phyloP scores from a whole-genome alignment of 2,888 invertebrate species.

The Polyploca ridens region DNA sequence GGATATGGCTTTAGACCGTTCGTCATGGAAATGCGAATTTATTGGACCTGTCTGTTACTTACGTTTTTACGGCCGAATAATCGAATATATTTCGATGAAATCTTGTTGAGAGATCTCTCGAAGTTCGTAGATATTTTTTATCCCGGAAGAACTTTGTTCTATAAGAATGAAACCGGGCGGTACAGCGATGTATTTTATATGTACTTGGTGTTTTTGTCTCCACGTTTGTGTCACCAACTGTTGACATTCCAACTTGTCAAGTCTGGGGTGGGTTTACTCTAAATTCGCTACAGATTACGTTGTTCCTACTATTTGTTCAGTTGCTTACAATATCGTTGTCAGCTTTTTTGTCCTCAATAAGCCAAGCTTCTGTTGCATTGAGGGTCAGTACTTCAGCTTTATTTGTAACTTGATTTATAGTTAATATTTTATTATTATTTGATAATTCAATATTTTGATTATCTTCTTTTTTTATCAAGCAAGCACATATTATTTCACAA shows the following conservation, averaged over 20 bases:
- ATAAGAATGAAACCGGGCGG: neutral
- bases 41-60: too few relatives aligned
- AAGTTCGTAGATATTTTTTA: too few relatives aligned
- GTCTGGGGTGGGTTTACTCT: slow-evolving; percentile 31
- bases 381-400: neutral
- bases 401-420: neutral
- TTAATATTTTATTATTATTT: too few relatives aligned
- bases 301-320: slow-evolving; percentile 25
- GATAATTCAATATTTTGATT: neutral
- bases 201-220: neutral
- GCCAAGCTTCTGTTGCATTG: neutral
- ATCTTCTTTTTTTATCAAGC: neutral
- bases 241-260: slow-evolving; percentile 53
- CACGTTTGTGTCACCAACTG: slow-evolving; percentile 34
- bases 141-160: too few relatives aligned
- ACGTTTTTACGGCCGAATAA: too few relatives aligned
- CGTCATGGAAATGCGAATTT: too few relatives aligned
- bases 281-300: slow-evolving; percentile 42
- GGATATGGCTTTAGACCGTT: too few relatives aligned
- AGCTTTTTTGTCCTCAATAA: neutral
- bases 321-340: neutral
- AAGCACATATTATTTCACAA: neutral
- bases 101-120: too few relatives aligned
- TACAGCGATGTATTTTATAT: neutral
- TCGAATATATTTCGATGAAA: too few relatives aligned